These are phyloP conservation scores for Coendou prehensilis DNA, from an alignment of 2,797 vertebrate species.

Conservation along the genomic window DNA sequence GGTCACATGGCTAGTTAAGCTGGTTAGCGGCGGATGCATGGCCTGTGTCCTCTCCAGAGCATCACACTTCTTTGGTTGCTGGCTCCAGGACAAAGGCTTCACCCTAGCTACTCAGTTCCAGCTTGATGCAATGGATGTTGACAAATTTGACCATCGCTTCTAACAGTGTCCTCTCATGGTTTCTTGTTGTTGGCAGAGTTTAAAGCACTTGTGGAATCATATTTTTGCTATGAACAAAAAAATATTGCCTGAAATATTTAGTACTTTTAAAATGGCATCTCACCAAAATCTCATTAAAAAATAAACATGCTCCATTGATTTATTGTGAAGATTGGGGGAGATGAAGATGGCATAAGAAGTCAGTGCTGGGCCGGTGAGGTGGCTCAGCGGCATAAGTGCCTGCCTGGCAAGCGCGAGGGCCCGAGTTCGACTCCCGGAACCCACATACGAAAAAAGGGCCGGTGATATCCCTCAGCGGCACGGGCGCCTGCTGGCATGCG, in stretches of 20 bases:
- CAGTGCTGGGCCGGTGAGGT: too few species aligned
- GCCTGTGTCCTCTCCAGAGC: not conserved
- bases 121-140: not conserved
- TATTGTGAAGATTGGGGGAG: not conserved
- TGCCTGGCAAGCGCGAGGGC: too few species aligned
- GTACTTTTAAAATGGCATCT: not conserved
- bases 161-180: not conserved
- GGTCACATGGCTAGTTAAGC: not conserved
- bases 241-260: not conserved
- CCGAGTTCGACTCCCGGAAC: too few species aligned
- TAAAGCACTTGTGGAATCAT: not conserved
- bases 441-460: too few species aligned
- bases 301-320: not conserved
- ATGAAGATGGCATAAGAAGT: not conserved
- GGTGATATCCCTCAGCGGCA: too few species aligned
- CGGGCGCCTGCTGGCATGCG: too few species aligned
- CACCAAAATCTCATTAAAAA: constrained; percentile 10
- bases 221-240: not conserved
- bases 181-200: not conserved
- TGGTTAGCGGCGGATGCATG: not conserved
- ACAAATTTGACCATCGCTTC: not conserved
- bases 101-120: not conserved
- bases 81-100: not conserved
- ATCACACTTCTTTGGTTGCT: not conserved
- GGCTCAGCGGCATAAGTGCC: too few species aligned